Evolutionary conservation across 2,113 vertebrate species (phyloP), one percentile per base, ranked within the genome.

Genomic region (Epinephelus fuscoguttatus): DNA sequence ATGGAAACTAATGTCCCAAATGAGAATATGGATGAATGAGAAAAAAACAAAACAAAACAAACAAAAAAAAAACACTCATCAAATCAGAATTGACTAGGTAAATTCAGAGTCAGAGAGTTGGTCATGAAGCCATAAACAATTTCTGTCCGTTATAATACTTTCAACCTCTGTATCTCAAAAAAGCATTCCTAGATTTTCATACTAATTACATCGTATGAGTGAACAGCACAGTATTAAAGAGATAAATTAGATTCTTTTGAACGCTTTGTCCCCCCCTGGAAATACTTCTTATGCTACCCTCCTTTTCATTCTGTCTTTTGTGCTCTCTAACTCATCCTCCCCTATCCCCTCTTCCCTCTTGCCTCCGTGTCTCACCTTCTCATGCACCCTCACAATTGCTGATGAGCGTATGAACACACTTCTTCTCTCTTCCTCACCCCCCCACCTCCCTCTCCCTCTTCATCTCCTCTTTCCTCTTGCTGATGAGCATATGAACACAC

Each of bases 401-500:
- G 75, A 75, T 84, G 37, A 64, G 75, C 27, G 21, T 73, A 71
- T 71, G 55, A 81, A 83, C 59, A 66, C 69, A 74, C 62, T 27
- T 49, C 42, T 49, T 23, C 55, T 55, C 17, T 67, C 63, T 69
- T 60, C 49, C 60, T 66, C 27, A 70, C 73, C 78, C 83, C 61
- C 69, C 68, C 57, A 21, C 23, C 19, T 23, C 30, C 10, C 72
- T 57, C n/a, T 14, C 64, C 71, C 70, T 68, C 55, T 68, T 57
- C 25, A 1, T 87, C 78, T 70, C 64, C 49, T 80, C 78, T 84
- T 75, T 68, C 71, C 61, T 72, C 80, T 80, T 40, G 49, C 79
- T 79, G 88, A 91, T 89, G 84, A 91, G 68, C 84, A 89, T 75
- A 81, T 78, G 81, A 89, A 75, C 78, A 77, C 70, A 53, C 33